These are phyloP conservation scores for Emydoidea blandingii DNA, from an alignment of 2,797 vertebrate species.

Conservation along the genomic window DNA sequence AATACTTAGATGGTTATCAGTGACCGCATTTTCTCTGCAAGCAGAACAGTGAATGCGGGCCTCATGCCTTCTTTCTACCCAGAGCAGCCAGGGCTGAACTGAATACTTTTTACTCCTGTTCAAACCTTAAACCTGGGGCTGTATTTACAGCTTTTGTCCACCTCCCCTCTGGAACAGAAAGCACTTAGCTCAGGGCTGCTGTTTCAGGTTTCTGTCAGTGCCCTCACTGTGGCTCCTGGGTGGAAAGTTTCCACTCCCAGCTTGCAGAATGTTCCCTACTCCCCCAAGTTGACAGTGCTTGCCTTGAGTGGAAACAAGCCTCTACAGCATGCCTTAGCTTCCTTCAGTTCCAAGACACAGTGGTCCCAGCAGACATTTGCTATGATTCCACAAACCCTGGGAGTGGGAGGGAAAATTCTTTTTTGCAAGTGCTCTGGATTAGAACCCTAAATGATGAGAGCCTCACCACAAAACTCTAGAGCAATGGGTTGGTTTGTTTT, in stretches of 20 bases:
- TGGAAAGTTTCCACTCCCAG: not conserved
- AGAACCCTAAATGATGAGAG: fast-evolving
- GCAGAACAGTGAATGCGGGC: fast-evolving
- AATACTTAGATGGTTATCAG: not conserved
- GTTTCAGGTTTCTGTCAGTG: not conserved
- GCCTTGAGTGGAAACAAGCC: not conserved
- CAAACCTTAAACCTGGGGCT: not conserved
- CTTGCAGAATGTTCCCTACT: not conserved
- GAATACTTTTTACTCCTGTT: not conserved
- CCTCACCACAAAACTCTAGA: not conserved
- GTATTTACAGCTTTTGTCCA: not conserved
- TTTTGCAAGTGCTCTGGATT: not conserved
- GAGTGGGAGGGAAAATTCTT: not conserved
- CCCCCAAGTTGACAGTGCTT: not conserved
- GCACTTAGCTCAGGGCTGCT: not conserved
- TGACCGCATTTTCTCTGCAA: not conserved
- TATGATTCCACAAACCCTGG: not conserved
- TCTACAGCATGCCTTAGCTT: not conserved
- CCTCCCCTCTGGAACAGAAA: not conserved
- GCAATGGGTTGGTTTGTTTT: not conserved
- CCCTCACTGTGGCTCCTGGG: fast-evolving
- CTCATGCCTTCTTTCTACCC: not conserved
- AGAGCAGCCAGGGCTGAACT: not conserved
- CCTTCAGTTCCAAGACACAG: not conserved
- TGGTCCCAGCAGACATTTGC: not conserved